phyloP scores from a whole-genome alignment of 2,797 vertebrate genomes.

The Sebastes paucispinis region DNA sequence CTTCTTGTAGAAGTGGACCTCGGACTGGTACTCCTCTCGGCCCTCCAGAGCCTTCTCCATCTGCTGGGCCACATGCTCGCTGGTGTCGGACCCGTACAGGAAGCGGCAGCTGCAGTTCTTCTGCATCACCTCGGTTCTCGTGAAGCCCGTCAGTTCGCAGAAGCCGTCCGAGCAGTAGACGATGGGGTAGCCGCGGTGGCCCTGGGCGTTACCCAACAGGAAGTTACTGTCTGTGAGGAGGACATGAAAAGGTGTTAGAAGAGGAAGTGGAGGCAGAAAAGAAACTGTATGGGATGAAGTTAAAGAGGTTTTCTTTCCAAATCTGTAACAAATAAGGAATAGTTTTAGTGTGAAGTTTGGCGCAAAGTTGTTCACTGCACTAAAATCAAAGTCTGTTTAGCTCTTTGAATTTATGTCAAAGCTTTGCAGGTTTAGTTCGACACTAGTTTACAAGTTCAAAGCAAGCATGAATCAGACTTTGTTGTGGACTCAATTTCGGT shows the following conservation, averaged over 20 bases:
- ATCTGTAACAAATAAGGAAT: neutral
- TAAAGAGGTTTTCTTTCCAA: neutral
- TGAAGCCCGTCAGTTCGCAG: conserved; percentile 95
- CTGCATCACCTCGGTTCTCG: conserved; percentile 97
- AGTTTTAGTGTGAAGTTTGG: neutral
- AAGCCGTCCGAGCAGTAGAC: conserved; percentile 99
- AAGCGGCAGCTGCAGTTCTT: conserved; percentile 96
- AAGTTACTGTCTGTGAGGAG: conserved; percentile 93
- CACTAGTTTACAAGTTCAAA: conserved; percentile 35
- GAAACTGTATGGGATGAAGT: neutral
- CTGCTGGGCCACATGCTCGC: conserved; percentile 87
- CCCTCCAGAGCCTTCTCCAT: conserved; percentile 93
- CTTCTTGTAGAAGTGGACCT: conserved; percentile 97
- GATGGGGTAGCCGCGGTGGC: conserved; percentile 92
- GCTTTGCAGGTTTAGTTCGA: conserved; percentile 25
- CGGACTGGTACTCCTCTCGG: conserved; percentile 91
- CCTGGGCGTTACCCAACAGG: conserved; percentile 95
- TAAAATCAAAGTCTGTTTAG: conserved; percentile 43
- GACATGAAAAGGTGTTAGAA: conserved; percentile 7
- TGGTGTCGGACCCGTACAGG: conserved; percentile 91
- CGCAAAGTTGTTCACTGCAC: conserved; percentile 1
- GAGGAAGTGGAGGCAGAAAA: neutral
- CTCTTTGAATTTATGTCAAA: conserved; percentile 51
- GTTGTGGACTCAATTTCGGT: conserved; percentile 28
- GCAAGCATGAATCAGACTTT: conserved; percentile 57